These are phyloP conservation scores for Zootermopsis nevadensis DNA, from an alignment of 2,888 invertebrate genomes.

Conservation along the genomic window DNA sequence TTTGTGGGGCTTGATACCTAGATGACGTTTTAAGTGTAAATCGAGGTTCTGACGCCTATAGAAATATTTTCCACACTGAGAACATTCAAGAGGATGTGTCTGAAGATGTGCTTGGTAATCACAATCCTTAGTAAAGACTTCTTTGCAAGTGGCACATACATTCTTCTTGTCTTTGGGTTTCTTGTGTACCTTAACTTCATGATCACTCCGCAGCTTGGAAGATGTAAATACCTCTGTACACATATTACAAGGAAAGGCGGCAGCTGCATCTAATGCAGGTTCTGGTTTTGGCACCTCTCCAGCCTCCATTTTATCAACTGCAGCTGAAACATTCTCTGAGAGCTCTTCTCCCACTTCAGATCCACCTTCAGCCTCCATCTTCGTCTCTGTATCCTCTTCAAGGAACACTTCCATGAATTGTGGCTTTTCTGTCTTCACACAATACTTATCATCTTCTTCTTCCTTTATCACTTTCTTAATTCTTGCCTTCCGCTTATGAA, in stretches of 20 bases:
- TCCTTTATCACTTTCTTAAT: background rate
- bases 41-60: constrained; percentile 78
- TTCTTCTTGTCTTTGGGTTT: constrained; percentile 59
- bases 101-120: constrained; percentile 77
- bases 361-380: background rate
- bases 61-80: constrained; percentile 84
- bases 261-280: background rate
- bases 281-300: background rate
- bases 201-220: constrained; percentile 60
- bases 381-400: constrained; percentile 10
- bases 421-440: constrained; percentile 35
- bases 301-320: background rate
- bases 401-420: constrained; percentile 5
- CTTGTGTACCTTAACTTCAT: constrained; percentile 57
- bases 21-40: constrained; percentile 82
- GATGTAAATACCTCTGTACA: constrained; percentile 60
- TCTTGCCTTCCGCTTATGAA: background rate
- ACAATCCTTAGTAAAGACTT: constrained; percentile 75
- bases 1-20: constrained; percentile 79
- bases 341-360: background rate
- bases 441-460: constrained; percentile 10
- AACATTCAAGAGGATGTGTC: constrained; percentile 84
- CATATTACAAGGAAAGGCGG: constrained; percentile 58
- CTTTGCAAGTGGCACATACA: constrained; percentile 72
- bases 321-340: background rate